Percentiles rank a stretch among this genome's conserved stretches.
phyloP scores from a whole-genome alignment of 2,797 vertebrate genomes.

The Melanotaenia pygmaea region DNA sequence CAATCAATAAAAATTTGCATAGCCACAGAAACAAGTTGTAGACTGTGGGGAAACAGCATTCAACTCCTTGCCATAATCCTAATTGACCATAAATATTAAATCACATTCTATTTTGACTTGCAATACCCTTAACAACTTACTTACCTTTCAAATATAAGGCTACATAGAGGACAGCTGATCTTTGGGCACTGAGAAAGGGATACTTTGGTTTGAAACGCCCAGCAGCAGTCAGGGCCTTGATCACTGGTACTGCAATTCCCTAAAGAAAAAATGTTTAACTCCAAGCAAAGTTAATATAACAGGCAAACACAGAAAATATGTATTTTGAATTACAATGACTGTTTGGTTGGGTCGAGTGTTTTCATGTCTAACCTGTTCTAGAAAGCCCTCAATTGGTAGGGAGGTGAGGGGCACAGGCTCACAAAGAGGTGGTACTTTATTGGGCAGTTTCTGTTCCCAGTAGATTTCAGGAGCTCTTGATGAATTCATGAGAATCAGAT shows the following conservation, averaged over 20 bases:
- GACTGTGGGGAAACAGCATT: not conserved
- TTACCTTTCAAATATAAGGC: constrained; percentile 95
- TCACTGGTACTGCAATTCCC: constrained; percentile 89
- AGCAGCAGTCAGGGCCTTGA: constrained; percentile 93
- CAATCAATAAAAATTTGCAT: not conserved
- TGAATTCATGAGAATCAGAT: constrained; percentile 6
- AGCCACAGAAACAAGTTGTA: not conserved
- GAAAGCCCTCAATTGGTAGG: constrained; percentile 91
- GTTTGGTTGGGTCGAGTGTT: not conserved
- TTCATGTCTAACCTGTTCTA: constrained; percentile 88
- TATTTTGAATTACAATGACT: not conserved
- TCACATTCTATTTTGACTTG: constrained; percentile 1
- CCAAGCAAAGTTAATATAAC: not conserved
- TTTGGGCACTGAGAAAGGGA: constrained; percentile 89
- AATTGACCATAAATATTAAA: not conserved
- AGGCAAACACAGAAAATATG: constrained; percentile 5
- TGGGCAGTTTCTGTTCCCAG: constrained; percentile 89
- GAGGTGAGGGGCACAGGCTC: constrained; percentile 87
- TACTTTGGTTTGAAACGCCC: constrained; percentile 95
- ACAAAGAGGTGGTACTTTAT: constrained; percentile 89
- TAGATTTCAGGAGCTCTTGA: constrained; percentile 89
- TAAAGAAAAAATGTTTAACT: constrained; percentile 59
- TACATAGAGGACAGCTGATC: constrained; percentile 89
- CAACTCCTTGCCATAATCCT: not conserved
- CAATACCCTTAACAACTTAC: not conserved